Base-by-base conservation (phyloP, 2,797 vertebrate species). In the Poliocrania exsul region DNA sequence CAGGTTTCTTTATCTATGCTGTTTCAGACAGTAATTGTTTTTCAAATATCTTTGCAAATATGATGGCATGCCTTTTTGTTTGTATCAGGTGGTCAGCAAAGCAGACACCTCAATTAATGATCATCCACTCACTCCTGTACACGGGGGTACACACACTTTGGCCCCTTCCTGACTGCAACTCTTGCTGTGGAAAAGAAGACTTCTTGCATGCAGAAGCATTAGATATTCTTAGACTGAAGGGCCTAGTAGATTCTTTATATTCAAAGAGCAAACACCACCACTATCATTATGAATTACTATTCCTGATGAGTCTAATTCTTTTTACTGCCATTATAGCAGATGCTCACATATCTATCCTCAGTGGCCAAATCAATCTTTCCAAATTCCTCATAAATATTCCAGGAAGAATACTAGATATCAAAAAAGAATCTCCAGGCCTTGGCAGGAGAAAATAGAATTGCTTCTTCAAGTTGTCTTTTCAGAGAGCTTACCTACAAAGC, bases 271-370 rank as follows among this genome's bases (percentile, higher is more conserved):
- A 95, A 91, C 89, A 84, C 47, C 1, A 0, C 69, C 65, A 58
- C 90, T 81, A 95, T 97, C 96, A 88, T 97, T 96, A 96, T 97
- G 97, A 97, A 96, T 98, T 97, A 97, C 97, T 93, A 16, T 81
- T 90, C 90, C 71, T 98, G 97, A 98, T 97, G 96, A 97, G 89
- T 94, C 86, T 97, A 97, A 97, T 98, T 97, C 96, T 95, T 97
- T 96, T 96, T 95, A 93, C 79, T 95, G 95, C 93, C 94, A 96
- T 96, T 93, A 93, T 37, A 96, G 83, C 97, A 97, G 97, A 97
- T 97, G 97, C 92, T 95, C 85, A 57, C 91, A 88, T 96, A 95
- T 96, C 95, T 95, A 70, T 95, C 80, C 95, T 96, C 96, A 29
- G 49, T 53, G 78, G 92, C 61, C 88, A 95, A 86, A 97, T 97